These are phyloP conservation scores for Peromyscus melanophrys DNA, from an alignment of 2,797 vertebrate genomes.

Conservation along the genomic window DNA sequence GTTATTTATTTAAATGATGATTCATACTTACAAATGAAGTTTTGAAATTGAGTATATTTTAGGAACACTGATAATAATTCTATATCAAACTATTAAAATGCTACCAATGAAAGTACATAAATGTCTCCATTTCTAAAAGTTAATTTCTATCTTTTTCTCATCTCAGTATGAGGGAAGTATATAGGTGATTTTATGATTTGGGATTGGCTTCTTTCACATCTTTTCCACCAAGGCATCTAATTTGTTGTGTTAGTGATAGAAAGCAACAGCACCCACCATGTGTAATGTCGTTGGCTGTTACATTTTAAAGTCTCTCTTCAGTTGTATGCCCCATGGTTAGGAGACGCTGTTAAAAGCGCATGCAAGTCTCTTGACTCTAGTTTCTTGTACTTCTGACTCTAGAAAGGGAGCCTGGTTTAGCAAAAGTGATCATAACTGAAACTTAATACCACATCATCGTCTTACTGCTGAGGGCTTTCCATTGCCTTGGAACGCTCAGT, in stretches of 20 bases:
- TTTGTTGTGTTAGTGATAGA: slow-evolving; percentile 59
- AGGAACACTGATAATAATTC: slow-evolving; percentile 20
- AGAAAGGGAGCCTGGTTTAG: slow-evolving; percentile 34
- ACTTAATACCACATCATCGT: slow-evolving; percentile 33
- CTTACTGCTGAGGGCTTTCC: slow-evolving; percentile 38
- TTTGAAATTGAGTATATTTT: slow-evolving; percentile 58
- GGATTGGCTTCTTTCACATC: slow-evolving; percentile 24
- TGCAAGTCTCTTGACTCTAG: background rate
- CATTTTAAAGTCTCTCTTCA: slow-evolving; percentile 2
- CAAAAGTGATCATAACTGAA: slow-evolving; percentile 47
- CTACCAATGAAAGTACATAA: background rate
- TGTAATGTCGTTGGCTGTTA: background rate
- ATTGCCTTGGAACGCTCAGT: slow-evolving; percentile 48
- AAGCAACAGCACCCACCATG: background rate
- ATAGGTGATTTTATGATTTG: slow-evolving; percentile 45
- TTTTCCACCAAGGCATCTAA: slow-evolving; percentile 26
- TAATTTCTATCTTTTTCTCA: slow-evolving; percentile 44
- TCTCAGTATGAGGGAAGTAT: background rate
- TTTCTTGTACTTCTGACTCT: slow-evolving; percentile 36
- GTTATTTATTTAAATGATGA: slow-evolving; percentile 19
- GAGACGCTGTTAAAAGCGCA: slow-evolving; percentile 29
- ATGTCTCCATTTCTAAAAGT: slow-evolving; percentile 48
- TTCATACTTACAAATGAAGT: slow-evolving; percentile 39
- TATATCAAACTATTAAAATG: slow-evolving; percentile 48
- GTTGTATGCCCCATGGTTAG: slow-evolving; percentile 19